Conservation (phyloP, 2,113 vertebrate species). For the Puffinus mauretanicus region DNA sequence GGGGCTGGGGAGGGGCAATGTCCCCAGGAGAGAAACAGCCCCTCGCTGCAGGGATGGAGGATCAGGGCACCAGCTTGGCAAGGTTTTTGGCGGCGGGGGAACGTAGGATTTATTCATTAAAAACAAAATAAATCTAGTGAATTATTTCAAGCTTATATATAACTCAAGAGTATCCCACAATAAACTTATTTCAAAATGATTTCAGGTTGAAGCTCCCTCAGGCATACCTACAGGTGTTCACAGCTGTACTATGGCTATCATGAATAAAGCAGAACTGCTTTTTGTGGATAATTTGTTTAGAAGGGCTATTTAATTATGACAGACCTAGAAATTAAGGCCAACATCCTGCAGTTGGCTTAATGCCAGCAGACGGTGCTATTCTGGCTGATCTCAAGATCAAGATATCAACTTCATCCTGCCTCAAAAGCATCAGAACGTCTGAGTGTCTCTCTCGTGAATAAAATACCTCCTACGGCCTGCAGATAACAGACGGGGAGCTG, state of each 20-base stretch:
- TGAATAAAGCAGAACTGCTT: background rate
- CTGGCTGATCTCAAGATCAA: background rate
- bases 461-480: background rate
- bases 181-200: background rate
- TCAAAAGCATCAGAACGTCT: background rate
- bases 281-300: background rate
- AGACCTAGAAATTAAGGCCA: background rate
- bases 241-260: background rate
- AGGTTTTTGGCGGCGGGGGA: fast-evolving
- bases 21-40: background rate
- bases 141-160: background rate
- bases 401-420: background rate
- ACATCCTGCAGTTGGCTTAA: background rate
- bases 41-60: background rate
- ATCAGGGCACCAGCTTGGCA: background rate
- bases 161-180: background rate
- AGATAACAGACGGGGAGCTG: background rate
- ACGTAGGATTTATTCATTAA: background rate
- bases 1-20: fast-evolving
- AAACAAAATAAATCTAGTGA: background rate
- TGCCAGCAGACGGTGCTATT: background rate
- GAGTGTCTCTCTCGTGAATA: background rate
- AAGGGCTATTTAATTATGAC: background rate
- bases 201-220: background rate
- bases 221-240: background rate